Base-by-base conservation (phyloP, 2,888 invertebrate species). In the Coelinius sp. region DNA sequence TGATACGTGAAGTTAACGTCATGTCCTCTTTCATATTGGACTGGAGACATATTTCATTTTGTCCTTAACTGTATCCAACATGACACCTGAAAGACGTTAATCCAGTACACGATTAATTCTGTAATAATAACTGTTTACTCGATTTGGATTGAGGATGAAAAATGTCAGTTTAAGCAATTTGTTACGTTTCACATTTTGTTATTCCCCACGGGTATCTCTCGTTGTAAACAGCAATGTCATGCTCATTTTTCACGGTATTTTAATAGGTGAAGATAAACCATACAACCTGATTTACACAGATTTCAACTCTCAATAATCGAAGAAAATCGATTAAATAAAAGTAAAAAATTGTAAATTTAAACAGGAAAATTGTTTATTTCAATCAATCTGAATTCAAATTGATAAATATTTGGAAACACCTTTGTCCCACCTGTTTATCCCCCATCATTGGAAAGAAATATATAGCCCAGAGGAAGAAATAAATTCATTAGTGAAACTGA, bases 241-340 rank as follows among this genome's bases (percentile, higher is more conserved):
- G 59, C 35, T 35, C 27, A 27, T 59, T 59, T 59, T 59, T 35
- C 20, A 59, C 59, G 59, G 17, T 59, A 59, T 35, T 59, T 59
- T 59, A 35, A 14, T 59, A 17, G 17, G 17, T 44, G 35, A 31
- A 53, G 24, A 53, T 49, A 14, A 5, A 12, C 22, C 53, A 22
- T n/a, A 25, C 24, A 53, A 53, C 22, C 49, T 22, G 22, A n/a
- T 53, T 25, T 53, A 24, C n/a, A 12, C 25, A 12, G 41, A 41
- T 41, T 41, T 41, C 12, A 41, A 41, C n/a, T n/a, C 10, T 5
- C 41, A 12, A 41, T 41, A n/a, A 41, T 7, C 5, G 31, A 7
- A 41, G 38, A 41, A 41, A 49, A 49, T 6, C 20, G 14, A 22
- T 2, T 22, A 31, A 31, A 31, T 31, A 31, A 4, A 4, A 31